Evolutionary conservation across 1,140 invertebrate genomes (phyloP).

Genomic region (Ruditapes philippinarum): DNA sequence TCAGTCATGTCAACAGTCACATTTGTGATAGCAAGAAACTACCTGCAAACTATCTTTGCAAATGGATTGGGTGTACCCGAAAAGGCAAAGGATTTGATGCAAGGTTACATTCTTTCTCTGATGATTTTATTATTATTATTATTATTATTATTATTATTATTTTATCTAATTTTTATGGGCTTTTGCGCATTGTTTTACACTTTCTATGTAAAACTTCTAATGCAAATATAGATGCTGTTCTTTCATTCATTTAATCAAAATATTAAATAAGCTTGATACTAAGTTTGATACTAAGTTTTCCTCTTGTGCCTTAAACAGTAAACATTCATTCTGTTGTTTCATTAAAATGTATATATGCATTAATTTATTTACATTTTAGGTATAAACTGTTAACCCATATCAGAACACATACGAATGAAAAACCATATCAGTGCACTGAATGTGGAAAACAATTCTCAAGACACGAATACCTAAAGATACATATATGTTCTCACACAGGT

Average conservation of each 20-base stretch:
- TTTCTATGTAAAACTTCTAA: too few species aligned
- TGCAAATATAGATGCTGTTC: too few species aligned
- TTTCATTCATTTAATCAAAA: too few species aligned
- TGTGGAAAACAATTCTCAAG: slow-evolving; percentile 95
- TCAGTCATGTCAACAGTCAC: slow-evolving; percentile 92
- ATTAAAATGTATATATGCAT: too few species aligned
- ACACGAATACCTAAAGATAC: slow-evolving; percentile 96
- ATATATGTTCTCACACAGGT: slow-evolving; percentile 94
- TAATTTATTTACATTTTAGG: slow-evolving; percentile 87
- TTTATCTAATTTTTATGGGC: too few species aligned
- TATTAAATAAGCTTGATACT: too few species aligned
- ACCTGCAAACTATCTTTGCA: slow-evolving; percentile 94
- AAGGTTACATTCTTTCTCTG: slow-evolving; percentile 88
- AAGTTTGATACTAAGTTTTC: too few species aligned
- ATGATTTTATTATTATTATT: too few species aligned
- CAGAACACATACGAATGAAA: slow-evolving; percentile 96
- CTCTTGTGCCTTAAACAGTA: too few species aligned
- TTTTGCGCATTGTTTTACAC: too few species aligned
- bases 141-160: too few species aligned
- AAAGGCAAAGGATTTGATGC: slow-evolving; percentile 95
- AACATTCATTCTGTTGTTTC: too few species aligned
- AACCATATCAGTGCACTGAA: slow-evolving; percentile 93
- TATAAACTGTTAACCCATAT: slow-evolving; percentile 97
- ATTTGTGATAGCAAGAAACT: slow-evolving; percentile 91
- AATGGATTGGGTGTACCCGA: slow-evolving; percentile 93